A percentile compares a stretch with the other conserved stretches of the same genome.
Conservation (phyloP, 2,888 invertebrate species). For the Lampropteryx suffumata region DNA sequence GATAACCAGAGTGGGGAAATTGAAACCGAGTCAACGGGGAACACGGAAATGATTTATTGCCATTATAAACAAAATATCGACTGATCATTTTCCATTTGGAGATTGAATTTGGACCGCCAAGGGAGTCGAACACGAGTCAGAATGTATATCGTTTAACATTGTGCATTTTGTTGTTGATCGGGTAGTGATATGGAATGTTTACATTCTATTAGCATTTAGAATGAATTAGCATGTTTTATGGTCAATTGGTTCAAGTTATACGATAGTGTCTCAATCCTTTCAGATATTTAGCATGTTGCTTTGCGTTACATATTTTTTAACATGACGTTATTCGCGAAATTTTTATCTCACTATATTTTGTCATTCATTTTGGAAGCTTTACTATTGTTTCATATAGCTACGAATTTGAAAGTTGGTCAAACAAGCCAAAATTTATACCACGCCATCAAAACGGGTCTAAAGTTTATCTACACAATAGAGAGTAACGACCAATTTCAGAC, state of each 20-base stretch:
- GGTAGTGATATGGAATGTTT: slow-evolving; percentile 23
- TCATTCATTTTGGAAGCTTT: too few species aligned
- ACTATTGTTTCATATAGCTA: neutral
- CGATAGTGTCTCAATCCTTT: too few species aligned
- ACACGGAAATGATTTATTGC: slow-evolving; percentile 75
- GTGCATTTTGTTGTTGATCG: slow-evolving; percentile 21
- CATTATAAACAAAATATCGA: slow-evolving; percentile 77
- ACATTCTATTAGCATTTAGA: slow-evolving; percentile 19
- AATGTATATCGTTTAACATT: slow-evolving; percentile 44
- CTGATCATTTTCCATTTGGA: slow-evolving; percentile 75
- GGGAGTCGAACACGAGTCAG: slow-evolving; percentile 49
- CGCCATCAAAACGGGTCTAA: slow-evolving; percentile 25
- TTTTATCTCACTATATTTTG: too few species aligned
- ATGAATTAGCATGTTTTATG: slow-evolving; percentile 19
- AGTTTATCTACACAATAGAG: slow-evolving; percentile 29
- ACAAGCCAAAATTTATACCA: slow-evolving; percentile 19
- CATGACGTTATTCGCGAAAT: too few species aligned
- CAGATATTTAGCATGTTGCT: too few species aligned
- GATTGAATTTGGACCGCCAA: slow-evolving; percentile 68
- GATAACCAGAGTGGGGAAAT: slow-evolving; percentile 80
- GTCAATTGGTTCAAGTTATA: slow-evolving; percentile 4
- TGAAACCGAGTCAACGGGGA: slow-evolving; percentile 77
- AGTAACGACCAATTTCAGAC: slow-evolving; percentile 30
- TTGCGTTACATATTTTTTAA: too few species aligned
- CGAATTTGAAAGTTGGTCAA: slow-evolving; percentile 2